Conservation (phyloP, 2,888 invertebrate species). For the Drosophila lacicola region DNA sequence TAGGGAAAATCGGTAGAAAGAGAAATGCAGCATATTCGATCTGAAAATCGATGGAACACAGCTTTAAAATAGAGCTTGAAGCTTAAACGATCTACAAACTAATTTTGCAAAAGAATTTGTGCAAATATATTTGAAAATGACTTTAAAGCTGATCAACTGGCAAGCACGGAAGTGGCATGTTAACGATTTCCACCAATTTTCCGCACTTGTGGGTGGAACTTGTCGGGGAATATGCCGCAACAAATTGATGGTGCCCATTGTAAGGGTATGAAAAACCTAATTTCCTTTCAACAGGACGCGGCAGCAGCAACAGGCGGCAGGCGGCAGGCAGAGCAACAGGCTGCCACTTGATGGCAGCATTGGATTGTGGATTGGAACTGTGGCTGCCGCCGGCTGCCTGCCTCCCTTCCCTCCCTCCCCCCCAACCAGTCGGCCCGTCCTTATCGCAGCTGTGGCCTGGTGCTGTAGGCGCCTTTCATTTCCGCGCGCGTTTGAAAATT, state of each 20-base stretch:
- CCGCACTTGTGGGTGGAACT: too few relatives aligned
- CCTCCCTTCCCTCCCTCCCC: not conserved
- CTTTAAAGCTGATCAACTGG: too few relatives aligned
- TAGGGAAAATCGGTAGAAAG: too few relatives aligned
- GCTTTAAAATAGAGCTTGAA: too few relatives aligned
- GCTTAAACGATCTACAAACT: too few relatives aligned
- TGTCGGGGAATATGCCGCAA: not conserved
- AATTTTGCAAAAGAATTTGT: too few relatives aligned
- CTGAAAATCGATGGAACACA: too few relatives aligned
- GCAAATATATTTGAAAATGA: too few relatives aligned
- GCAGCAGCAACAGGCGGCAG: conserved; percentile 16
- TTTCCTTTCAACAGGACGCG: conserved; percentile 47
- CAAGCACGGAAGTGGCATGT: too few relatives aligned
- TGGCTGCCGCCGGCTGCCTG: not conserved
- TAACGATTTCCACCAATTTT: too few relatives aligned
- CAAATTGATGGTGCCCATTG: conserved; percentile 29
- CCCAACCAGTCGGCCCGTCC: too few relatives aligned
- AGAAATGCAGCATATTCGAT: too few relatives aligned
- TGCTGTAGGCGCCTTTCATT: conserved; percentile 42
- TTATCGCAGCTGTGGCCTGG: not conserved
- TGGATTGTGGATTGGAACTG: not conserved
- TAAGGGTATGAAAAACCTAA: conserved; percentile 42
- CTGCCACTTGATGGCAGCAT: conserved; percentile 25
- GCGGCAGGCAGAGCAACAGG: conserved; percentile 42
- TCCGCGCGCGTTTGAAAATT: conserved; percentile 66